Base-by-base conservation (phyloP, 2,888 invertebrate species). In the Pyrrhosoma nymphula region DNA sequence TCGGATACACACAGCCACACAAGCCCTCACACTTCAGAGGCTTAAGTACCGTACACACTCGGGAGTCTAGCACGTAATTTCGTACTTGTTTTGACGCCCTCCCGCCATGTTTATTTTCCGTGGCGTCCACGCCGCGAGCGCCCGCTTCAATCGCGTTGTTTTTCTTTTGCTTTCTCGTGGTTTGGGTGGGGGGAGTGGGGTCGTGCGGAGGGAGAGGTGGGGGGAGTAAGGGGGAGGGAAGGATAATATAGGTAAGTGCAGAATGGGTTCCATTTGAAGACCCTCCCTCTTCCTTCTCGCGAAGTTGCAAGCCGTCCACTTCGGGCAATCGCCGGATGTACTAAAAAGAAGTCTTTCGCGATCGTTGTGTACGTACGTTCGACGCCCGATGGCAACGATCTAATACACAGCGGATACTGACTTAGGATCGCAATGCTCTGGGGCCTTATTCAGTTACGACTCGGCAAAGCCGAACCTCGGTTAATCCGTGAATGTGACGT, bases 1-100 rank as follows among this genome's bases (percentile, higher is more conserved):
- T 69, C 69, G n/a, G 69, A 69, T 69, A 69, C 69, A 69, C 69
- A 26, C 1, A 69, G 69, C 8, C 10, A 26, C 69, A 69, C 69
- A 18, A 12, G 18, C 26, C 2, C 47, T 20, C 16, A 60, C 60
- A 20, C 60, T 10, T 12, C 60, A 26, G 69, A 35, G 35, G 82
- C n/a, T 82, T 35, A 82, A 82, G 82, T 82, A 82, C 35, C 82
- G 30, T 82, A 30, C 35, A 82, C 82, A 82, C 82, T 82, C 16
- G 82, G 82, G 82, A 35, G 82, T 69, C 69, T 82, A 82, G 82
- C 82, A 82, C 82, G 82, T 82, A 82, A 82, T 82, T 82, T 82
- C 82, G 82, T 82, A 16, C 35, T 82, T 82, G 30, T 82, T 30
- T 82, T 82, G 75, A 82, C 82, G 82, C 35, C 35, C 30, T 14